phyloP scores from a whole-genome alignment of 2,113 vertebrate species.

The Megaptera novaeangliae region DNA sequence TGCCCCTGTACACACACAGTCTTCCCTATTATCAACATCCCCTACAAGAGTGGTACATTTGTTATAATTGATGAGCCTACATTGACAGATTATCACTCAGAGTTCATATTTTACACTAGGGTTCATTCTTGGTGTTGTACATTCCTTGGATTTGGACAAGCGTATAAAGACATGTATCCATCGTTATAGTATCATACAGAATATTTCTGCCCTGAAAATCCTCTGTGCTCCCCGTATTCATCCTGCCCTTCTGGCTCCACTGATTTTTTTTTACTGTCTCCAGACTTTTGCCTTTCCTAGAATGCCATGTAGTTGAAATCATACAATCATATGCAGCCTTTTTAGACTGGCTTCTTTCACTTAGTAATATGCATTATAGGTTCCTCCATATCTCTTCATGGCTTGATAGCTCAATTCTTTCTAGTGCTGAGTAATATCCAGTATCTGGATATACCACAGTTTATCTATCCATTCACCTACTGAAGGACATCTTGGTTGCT shows the following conservation, averaged over 20 bases:
- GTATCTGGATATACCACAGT: not conserved
- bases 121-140: not conserved
- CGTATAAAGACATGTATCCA: not conserved
- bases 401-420: not conserved
- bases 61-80: not conserved
- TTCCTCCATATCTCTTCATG: not conserved
- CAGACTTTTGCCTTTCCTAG: not conserved
- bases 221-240: not conserved
- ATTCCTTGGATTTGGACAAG: not conserved
- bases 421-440: not conserved
- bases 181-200: not conserved
- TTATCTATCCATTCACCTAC: not conserved
- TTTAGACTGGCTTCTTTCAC: not conserved
- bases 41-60: not conserved
- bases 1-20: not conserved
- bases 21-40: not conserved
- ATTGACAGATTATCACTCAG: not conserved
- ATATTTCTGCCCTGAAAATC: not conserved
- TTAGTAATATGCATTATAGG: not conserved
- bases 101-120: not conserved
- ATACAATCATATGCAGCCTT: not conserved
- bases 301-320: not conserved
- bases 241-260: not conserved
- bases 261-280: not conserved
- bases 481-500: not conserved